Evolutionary conservation across 2,888 invertebrate genomes (phyloP).

Genomic region (Ferrisia virgata): DNA sequence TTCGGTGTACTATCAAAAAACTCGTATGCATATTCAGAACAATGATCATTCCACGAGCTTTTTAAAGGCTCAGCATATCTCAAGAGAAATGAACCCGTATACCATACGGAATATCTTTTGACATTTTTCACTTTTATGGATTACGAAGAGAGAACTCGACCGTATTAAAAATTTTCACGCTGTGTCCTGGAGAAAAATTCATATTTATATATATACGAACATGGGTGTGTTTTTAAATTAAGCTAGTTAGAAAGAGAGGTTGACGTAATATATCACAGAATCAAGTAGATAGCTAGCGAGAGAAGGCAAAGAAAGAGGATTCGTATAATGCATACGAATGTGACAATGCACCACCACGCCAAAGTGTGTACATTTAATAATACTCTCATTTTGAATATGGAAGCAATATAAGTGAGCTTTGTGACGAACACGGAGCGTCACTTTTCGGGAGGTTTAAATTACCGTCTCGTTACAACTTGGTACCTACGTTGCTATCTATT

Average conservation of each 20-base stretch:
- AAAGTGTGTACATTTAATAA: neutral
- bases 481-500: no score
- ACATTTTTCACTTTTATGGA: constrained; percentile 11
- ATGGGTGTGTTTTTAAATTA: neutral
- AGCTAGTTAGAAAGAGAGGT: neutral
- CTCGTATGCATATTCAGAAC: neutral
- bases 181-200: neutral
- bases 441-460: neutral
- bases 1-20: neutral
- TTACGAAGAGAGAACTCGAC: neutral
- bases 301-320: neutral
- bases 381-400: neutral
- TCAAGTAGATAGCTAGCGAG: neutral
- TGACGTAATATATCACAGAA: neutral
- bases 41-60: neutral
- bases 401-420: neutral
- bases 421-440: neutral
- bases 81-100: neutral
- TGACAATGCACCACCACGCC: neutral
- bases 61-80: neutral
- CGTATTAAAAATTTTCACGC: constrained; percentile 6
- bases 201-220: neutral
- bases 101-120: neutral
- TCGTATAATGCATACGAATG: neutral
- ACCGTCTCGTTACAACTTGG: neutral